Conservation (phyloP, 2,113 vertebrate species). For the Marmota flaviventris region DNA sequence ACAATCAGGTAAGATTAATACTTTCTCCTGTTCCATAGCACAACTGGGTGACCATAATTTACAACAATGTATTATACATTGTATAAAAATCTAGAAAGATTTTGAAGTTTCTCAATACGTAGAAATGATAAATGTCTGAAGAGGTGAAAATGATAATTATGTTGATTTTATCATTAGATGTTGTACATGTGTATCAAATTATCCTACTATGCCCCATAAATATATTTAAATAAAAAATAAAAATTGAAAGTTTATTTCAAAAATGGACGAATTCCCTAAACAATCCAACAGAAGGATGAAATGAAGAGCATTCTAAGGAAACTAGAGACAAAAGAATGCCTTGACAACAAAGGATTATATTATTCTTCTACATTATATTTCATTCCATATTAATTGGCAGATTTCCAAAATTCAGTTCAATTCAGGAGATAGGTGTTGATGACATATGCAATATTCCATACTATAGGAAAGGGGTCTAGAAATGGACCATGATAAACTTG, state of each 20-base stretch:
- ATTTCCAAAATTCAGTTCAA: background rate
- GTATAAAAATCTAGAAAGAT: background rate
- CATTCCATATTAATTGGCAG: background rate
- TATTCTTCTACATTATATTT: background rate
- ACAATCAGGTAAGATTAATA: background rate
- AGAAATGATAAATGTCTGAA: background rate
- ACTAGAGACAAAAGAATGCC: background rate
- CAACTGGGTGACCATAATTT: no score
- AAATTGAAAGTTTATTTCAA: background rate
- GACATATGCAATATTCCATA: background rate
- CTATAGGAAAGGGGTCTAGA: background rate
- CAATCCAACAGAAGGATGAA: background rate
- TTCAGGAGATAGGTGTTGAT: background rate
- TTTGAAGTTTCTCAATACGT: background rate
- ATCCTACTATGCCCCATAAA: background rate
- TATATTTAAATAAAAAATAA: background rate
- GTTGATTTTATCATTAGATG: background rate
- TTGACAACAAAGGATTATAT: background rate
- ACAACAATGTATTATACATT: background rate
- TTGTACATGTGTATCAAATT: background rate
- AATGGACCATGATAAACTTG: background rate
- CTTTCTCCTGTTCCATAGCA: rapidly evolving
- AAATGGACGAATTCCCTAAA: background rate
- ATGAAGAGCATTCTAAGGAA: background rate
- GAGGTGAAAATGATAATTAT: background rate